phyloP scores from a whole-genome alignment of 2,888 invertebrate species.

The Sinotaia quadrata region DNA sequence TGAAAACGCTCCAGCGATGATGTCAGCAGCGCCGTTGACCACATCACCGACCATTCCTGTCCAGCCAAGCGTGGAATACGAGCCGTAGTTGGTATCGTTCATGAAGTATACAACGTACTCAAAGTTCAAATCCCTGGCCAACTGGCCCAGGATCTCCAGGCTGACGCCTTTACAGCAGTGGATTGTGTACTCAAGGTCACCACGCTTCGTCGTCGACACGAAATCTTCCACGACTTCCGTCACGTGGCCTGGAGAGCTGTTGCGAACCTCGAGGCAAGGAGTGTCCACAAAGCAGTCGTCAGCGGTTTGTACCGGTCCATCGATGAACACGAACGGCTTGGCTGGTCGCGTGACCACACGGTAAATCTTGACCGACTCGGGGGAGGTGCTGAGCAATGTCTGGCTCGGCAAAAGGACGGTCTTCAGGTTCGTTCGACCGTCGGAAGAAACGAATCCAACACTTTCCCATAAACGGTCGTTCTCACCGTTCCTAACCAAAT shows the following conservation, averaged over 20 bases:
- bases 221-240: constrained; percentile 66
- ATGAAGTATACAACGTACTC: constrained; percentile 83
- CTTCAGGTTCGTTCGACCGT: constrained; percentile 76
- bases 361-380: constrained; percentile 77
- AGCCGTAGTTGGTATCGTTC: constrained; percentile 72
- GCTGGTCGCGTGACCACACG: constrained; percentile 90
- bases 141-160: constrained; percentile 87
- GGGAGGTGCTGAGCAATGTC: constrained; percentile 79
- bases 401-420: constrained; percentile 93
- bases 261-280: constrained; percentile 69
- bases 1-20: constrained; percentile 91
- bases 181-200: constrained; percentile 47
- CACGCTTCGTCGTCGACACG: constrained; percentile 42
- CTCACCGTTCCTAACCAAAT: constrained; percentile 36
- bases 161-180: constrained; percentile 87
- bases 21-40: constrained; percentile 87
- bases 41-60: constrained; percentile 90
- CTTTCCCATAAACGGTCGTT: constrained; percentile 46
- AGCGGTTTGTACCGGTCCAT: constrained; percentile 77
- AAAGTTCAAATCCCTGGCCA: constrained; percentile 87
- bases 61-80: constrained; percentile 78
- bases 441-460: constrained; percentile 52
- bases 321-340: constrained; percentile 91
- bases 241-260: constrained; percentile 33
- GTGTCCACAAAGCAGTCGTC: constrained; percentile 54